Base-by-base conservation (phyloP, 1,140 invertebrate genomes). In the Agrilus planipennis region DNA sequence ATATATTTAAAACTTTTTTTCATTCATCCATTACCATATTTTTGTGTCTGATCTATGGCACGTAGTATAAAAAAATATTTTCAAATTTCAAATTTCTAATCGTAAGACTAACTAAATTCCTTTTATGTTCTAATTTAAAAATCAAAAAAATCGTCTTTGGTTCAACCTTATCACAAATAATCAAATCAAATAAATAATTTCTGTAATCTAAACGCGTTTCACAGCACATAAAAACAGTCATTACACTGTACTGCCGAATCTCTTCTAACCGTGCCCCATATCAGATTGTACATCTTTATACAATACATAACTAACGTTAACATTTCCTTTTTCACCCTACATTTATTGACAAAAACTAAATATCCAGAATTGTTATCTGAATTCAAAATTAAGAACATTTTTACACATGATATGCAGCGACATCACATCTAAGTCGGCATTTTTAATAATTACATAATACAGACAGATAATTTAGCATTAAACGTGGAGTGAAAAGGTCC, bases 141-240 rank as follows among this genome's bases (percentile, higher is more conserved):
- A 42, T 10, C 45, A 49, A 47, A 37, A n/a, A n/a, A n/a, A n/a
- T n/a, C n/a, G 54, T 58, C 56, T 58, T 58, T 58, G 56, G 56
- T 55, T 55, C 45, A 53, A 54, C 51, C 51, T 28, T 39, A 39
- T 28, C 37, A 39, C 37, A 34, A 35, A 42, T 25, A 42, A 45
- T 20, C 22, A 41, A 55, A 55, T 52, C 52, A 54, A 54, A 54
- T 52, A 54, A 45, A 50, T 50, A 10, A 28, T 19, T 29, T 29
- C 29, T 42, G 29, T 36, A 55, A 54, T 52, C 55, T 57, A 57
- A 50, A 55, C 55, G 55, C 47, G 46, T 51, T 46, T 58, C 56
- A 58, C 56, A 58, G 56, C 56, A 55, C 56, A 55, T 57, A 58
- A 58, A 58, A 56, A 56, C 56, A 58, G 56, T 58, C 56, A n/a